Base-by-base conservation (phyloP, 2,888 invertebrate genomes). In the Drosophila lutescens region DNA sequence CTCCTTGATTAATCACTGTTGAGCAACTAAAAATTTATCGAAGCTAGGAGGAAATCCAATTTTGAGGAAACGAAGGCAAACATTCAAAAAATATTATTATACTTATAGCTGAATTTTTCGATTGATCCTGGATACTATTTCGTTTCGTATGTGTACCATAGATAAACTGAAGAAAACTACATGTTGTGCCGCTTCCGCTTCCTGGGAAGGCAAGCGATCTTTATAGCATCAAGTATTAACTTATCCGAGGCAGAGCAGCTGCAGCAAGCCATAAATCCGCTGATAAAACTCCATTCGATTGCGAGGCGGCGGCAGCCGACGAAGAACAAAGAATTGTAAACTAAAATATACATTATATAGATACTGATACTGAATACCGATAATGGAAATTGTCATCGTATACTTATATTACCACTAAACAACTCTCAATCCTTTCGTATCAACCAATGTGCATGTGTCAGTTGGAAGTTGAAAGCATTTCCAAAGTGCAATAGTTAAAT, bases 131-230 rank as follows among this genome's bases (percentile, higher is more conserved):
- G 78, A 66, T 77, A 84, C 67, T 79, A 81, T 65, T 74, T 82
- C 82, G 75, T 87, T 87, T 79, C 70, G 57, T 77, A 79, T 87
- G 74, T 82, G 87, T 87, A 82, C 68, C 74, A 82, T 87, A 87
- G 72, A 65, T 59, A 76, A 74, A 60, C 63, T 74, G 78, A 55
- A 38, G 58, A 46, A 34, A 34, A 47, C 71, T 70, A 68, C 59
- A 68, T 53, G 73, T 72, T 71, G 71, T 71, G 56, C 61, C 72
- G 70, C 66, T 60, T 44, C 61, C 72, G 70, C 66, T 60, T 44
- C 43, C 44, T 38, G 26, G 47, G 49, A 15, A 26, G 43, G 49
- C 20, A 10, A 30, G 46, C 41, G 32, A 57, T 57, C 43, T 70
- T 57, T 73, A 43, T 63, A 71, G 72, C 72, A 72, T 49, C 69